Base-by-base conservation (phyloP, 2,888 invertebrate species). In the Coelinius sp. region DNA sequence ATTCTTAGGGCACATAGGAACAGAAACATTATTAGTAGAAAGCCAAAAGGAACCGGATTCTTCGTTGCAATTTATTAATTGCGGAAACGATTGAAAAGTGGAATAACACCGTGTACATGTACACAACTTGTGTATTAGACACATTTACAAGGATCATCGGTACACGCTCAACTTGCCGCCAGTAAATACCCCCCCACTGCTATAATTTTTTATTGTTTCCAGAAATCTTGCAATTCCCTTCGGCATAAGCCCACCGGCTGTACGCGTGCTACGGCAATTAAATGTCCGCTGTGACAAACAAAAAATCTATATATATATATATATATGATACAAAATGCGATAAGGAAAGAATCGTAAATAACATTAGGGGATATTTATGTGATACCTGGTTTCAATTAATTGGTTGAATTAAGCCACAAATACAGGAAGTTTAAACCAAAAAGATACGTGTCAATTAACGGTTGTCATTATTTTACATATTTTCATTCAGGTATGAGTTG, bases 21-120 rank as follows among this genome's bases (percentile, higher is more conserved):
- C 76, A 76, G 80, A 82, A 81, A 83, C 78, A 75, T 83, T 83
- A 83, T 81, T 82, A 80, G 81, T 83, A 83, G 85, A 85, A 85
- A 85, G 85, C 69, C 81, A 79, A 77, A 75, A 71, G 76, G 77
- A 79, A 81, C 80, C 78, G 75, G 79, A 81, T 82, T 83, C 82
- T 78, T 77, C 76, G 59, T 71, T 75, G 73, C 73, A 68, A 79
- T 76, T 76, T 78, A 79, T 80, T 80, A 81, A 83, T 83, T 78
- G 80, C 80, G 82, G 84, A 83, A 84, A 83, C 75, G 78, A 78
- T 78, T 53, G 59, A 49, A 74, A 68, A 66, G 73, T 66, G 72
- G 70, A 70, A 56, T 70, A 71, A 71, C 64, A 20, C 35, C 38
- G 17, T 69, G 24, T 62, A 63, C 14, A 20, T 35, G 38, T 7